Evolutionary conservation across 2,888 invertebrate species (phyloP).

Genomic region (Glaucopsyche alexis): DNA sequence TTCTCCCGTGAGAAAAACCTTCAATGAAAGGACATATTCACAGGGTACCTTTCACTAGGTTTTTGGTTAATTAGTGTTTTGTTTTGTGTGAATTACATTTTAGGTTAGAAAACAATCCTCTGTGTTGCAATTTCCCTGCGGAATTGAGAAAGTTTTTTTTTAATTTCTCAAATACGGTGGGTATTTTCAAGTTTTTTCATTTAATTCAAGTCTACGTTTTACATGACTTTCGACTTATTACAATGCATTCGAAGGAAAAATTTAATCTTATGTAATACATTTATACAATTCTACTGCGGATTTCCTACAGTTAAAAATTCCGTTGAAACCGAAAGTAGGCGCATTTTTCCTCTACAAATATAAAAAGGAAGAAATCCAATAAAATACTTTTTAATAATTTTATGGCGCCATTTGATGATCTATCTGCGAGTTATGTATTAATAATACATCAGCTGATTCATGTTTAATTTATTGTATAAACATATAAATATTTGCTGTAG

Average conservation of each 20-base stretch:
- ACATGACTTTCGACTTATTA: background rate
- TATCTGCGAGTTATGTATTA: conserved; percentile 20
- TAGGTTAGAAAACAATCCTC: conserved; percentile 5
- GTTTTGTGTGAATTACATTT: conserved; percentile 17
- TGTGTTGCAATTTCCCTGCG: too few relatives aligned
- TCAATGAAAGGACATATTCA: conserved; percentile 2
- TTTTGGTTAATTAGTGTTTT: conserved; percentile 3
- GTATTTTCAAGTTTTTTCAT: too few relatives aligned
- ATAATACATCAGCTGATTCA: conserved; percentile 26
- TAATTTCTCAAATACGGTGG: too few relatives aligned
- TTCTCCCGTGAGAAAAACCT: conserved; percentile 23
- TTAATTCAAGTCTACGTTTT: too few relatives aligned
- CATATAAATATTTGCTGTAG: conserved; percentile 12
- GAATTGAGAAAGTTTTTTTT: too few relatives aligned
- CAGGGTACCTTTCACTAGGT: conserved; percentile 10
- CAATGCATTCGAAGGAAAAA: background rate
- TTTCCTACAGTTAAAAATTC: background rate
- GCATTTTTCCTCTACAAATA: background rate
- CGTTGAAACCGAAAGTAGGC: background rate
- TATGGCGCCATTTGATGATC: background rate
- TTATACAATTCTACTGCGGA: background rate
- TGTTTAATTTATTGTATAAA: conserved; percentile 20
- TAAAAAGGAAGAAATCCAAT: background rate
- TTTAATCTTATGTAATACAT: background rate
- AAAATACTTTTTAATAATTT: background rate